Evolutionary conservation across 2,888 invertebrate species (phyloP).

Genomic region (Chymomyza procnemis): DNA sequence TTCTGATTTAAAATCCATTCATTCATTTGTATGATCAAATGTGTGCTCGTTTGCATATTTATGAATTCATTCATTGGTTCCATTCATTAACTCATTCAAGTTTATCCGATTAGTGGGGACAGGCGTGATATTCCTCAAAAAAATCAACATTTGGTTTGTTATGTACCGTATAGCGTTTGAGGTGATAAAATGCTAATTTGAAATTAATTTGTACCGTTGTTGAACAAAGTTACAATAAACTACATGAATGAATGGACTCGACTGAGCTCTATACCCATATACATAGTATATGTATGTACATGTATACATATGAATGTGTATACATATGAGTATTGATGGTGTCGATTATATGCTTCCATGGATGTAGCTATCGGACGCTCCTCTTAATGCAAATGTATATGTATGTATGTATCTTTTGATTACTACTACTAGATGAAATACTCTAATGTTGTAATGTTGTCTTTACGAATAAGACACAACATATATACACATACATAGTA

Average conservation of each 20-base stretch:
- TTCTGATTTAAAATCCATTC: neutral
- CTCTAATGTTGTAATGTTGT: too few relatives aligned
- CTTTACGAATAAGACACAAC: too few relatives aligned
- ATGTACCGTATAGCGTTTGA: conserved; percentile 18
- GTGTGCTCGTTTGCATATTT: conserved; percentile 45
- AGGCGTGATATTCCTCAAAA: conserved; percentile 30
- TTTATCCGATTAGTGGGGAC: conserved; percentile 41
- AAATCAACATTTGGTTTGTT: conserved; percentile 31
- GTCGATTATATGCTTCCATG: too few relatives aligned
- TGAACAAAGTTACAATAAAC: neutral
- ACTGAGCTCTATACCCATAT: neutral
- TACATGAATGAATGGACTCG: neutral
- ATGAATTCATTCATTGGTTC: conserved; percentile 43
- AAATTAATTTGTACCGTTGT: conserved; percentile 8
- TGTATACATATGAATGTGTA: neutral
- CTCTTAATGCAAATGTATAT: too few relatives aligned
- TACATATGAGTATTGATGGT: too few relatives aligned
- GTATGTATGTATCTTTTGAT: too few relatives aligned
- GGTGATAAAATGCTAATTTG: conserved; percentile 44
- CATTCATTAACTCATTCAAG: conserved; percentile 42
- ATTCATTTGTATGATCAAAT: conserved; percentile 3
- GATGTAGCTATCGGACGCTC: too few relatives aligned
- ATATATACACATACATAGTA: too few relatives aligned
- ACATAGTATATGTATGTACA: neutral
- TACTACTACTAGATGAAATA: too few relatives aligned